phyloP scores from a whole-genome alignment of 2,888 invertebrate species.

The Sepiola atlantica region DNA sequence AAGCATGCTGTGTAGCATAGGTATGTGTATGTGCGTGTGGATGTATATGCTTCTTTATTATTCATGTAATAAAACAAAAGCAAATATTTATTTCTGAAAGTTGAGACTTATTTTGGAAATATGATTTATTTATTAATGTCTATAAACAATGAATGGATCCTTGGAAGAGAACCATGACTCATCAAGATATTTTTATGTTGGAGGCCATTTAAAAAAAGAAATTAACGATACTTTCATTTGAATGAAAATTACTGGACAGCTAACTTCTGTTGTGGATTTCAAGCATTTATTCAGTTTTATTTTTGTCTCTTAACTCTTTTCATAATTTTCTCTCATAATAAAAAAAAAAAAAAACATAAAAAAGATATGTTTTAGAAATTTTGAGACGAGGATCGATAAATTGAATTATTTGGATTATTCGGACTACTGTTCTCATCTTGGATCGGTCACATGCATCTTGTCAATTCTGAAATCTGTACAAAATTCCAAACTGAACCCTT shows the following conservation, averaged over 20 bases:
- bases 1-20: no score
- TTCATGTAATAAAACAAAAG: neutral
- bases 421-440: no score
- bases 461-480: no score
- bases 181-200: neutral
- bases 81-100: neutral
- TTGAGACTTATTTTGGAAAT: neutral
- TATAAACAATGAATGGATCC: neutral
- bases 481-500: no score
- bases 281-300: neutral
- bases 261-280: neutral
- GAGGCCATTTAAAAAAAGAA: neutral
- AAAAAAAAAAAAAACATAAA: no score
- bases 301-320: neutral
- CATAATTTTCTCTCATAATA: no score
- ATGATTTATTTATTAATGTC: neutral
- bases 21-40: no score
- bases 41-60: neutral
- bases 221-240: neutral
- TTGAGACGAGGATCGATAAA: no score
- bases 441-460: no score
- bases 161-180: neutral
- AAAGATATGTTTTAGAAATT: no score
- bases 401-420: no score
- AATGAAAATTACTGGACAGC: neutral